A percentile compares a stretch with the other conserved stretches of the same genome.
Evolutionary conservation across 2,113 vertebrate species (phyloP).

Genomic region (Columba livia): DNA sequence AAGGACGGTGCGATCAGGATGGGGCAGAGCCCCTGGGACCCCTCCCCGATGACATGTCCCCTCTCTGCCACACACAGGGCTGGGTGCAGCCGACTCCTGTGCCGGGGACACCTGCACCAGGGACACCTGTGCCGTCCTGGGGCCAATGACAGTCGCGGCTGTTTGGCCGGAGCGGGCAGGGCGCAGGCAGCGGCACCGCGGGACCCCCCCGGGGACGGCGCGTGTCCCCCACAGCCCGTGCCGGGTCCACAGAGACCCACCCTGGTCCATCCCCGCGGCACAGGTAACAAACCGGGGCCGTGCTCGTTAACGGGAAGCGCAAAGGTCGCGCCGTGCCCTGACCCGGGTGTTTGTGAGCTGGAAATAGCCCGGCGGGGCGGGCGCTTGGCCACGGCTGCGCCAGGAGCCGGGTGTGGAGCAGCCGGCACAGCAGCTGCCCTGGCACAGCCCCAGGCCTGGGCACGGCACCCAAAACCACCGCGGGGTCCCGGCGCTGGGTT

Average conservation of each 20-base stretch:
- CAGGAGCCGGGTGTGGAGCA: not conserved
- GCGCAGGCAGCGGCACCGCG: fast-evolving
- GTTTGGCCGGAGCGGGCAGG: not conserved
- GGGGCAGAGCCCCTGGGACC: not conserved
- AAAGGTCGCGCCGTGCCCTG: not conserved
- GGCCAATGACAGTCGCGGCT: too few species aligned
- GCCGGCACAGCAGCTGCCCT: not conserved
- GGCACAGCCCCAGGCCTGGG: not conserved
- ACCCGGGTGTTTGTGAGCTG: not conserved
- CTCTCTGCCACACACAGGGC: too few species aligned
- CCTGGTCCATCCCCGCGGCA: fast-evolving
- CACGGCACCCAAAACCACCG: not conserved
- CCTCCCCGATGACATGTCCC: too few species aligned
- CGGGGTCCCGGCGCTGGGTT: fast-evolving
- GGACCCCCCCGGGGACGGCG: not conserved
- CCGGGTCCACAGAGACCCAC: not conserved
- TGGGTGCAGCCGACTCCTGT: too few species aligned
- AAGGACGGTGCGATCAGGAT: not conserved
- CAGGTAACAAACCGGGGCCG: not conserved
- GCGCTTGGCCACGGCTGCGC: not conserved
- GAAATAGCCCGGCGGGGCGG: conserved; percentile 3
- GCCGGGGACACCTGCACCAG: too few species aligned
- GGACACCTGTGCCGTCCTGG: too few species aligned
- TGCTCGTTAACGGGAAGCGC: not conserved
- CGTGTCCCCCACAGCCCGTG: fast-evolving